Percentiles rank a stretch among this genome's conserved stretches.
These are phyloP conservation scores for Caiman crocodilus DNA, from an alignment of 2,797 vertebrate genomes.

Conservation along the genomic window DNA sequence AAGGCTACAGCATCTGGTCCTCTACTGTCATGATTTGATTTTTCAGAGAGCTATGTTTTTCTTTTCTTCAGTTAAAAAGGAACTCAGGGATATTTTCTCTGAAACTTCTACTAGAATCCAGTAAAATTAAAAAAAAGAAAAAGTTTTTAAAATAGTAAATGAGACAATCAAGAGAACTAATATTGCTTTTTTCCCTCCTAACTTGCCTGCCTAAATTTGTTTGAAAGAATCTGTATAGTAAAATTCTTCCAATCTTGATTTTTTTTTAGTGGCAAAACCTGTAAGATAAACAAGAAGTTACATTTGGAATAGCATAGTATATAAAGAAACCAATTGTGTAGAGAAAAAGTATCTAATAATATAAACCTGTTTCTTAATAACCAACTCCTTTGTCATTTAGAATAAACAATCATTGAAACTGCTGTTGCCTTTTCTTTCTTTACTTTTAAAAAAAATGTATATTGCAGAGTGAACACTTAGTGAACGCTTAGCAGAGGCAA, in stretches of 20 bases:
- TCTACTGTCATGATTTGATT: conserved; percentile 59
- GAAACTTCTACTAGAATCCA: background rate
- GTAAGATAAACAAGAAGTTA: background rate
- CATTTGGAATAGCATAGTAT: background rate
- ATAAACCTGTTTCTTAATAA: background rate
- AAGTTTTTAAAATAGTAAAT: background rate
- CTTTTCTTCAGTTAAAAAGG: background rate
- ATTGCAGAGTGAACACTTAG: background rate
- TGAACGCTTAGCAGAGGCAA: background rate
- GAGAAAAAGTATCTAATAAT: background rate
- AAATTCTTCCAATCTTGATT: background rate
- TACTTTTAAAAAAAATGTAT: background rate
- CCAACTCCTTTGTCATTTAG: background rate
- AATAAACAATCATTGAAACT: background rate
- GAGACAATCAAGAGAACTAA: background rate
- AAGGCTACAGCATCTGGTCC: conserved; percentile 79
- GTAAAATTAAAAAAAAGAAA: background rate
- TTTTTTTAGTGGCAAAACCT: background rate
- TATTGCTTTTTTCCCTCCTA: background rate
- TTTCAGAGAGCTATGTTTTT: conserved; percentile 43
- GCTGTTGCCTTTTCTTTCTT: background rate
- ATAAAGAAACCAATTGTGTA: background rate
- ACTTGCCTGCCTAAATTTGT: background rate
- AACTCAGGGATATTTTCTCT: background rate
- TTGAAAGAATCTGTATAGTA: background rate